These are phyloP conservation scores for Clarias macrocephalus DNA, from an alignment of 2,113 vertebrate species.

Conservation along the genomic window DNA sequence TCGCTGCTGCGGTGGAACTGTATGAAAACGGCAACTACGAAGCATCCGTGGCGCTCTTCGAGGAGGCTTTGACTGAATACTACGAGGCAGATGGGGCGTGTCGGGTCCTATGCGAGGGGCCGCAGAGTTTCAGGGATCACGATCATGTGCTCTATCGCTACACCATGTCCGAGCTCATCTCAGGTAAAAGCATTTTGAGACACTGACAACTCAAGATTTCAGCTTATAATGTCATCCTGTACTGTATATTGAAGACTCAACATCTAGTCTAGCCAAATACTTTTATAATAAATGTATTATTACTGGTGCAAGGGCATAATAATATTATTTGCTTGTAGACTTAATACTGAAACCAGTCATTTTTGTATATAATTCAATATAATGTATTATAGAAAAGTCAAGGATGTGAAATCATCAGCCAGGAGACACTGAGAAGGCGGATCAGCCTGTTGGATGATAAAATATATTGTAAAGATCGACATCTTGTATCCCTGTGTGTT, in stretches of 20 bases:
- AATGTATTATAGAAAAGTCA: background rate
- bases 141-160: conserved; percentile 81
- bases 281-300: background rate
- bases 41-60: conserved; percentile 77
- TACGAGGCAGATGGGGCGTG: conserved; percentile 84
- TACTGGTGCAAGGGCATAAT: background rate
- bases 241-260: background rate
- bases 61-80: conserved; percentile 84
- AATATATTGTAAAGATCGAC: background rate
- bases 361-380: no score
- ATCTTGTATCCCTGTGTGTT: background rate
- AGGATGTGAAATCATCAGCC: background rate
- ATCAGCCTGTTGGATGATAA: background rate
- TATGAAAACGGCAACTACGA: conserved; percentile 80
- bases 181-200: conserved; percentile 86
- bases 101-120: conserved; percentile 84
- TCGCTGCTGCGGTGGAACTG: conserved; percentile 78
- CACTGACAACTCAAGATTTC: no score
- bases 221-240: background rate
- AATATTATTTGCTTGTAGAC: background rate
- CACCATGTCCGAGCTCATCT: conserved; percentile 86
- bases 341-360: background rate
- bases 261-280: background rate
- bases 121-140: conserved; percentile 83
- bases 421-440: background rate